Evolutionary conservation across 2,797 vertebrate genomes (phyloP).

Genomic region (Rhynchonycteris naso): DNA sequence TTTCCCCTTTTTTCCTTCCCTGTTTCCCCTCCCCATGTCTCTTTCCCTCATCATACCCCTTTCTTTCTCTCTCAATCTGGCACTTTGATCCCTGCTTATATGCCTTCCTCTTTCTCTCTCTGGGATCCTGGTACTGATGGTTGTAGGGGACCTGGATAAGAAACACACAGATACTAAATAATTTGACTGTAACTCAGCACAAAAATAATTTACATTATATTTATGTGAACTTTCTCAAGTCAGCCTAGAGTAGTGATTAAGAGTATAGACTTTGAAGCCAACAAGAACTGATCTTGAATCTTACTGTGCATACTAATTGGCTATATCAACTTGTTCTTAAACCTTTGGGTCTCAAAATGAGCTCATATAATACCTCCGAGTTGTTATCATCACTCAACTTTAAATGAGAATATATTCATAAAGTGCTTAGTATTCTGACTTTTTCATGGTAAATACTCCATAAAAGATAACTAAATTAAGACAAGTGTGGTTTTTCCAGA

Average conservation of each 20-base stretch:
- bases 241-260: not conserved
- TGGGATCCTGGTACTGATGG: not conserved
- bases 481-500: not conserved
- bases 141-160: not conserved
- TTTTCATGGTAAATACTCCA: not conserved
- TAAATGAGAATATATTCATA: not conserved
- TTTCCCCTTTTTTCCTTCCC: rapidly evolving
- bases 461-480: not conserved
- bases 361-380: not conserved
- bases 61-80: not conserved
- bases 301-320: not conserved
- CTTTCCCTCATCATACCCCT: rapidly evolving
- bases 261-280: not conserved
- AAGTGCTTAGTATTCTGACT: not conserved
- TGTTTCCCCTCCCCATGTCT: rapidly evolving
- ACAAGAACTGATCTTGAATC: not conserved
- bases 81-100: not conserved
- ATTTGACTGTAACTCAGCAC: not conserved
- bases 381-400: not conserved
- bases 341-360: not conserved
- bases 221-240: not conserved
- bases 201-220: not conserved
- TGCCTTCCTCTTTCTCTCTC: not conserved
- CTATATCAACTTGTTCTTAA: not conserved
- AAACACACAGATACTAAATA: not conserved